These are phyloP conservation scores for Hyles euphorbiae DNA, from an alignment of 1,140 invertebrate genomes.

Conservation along the genomic window DNA sequence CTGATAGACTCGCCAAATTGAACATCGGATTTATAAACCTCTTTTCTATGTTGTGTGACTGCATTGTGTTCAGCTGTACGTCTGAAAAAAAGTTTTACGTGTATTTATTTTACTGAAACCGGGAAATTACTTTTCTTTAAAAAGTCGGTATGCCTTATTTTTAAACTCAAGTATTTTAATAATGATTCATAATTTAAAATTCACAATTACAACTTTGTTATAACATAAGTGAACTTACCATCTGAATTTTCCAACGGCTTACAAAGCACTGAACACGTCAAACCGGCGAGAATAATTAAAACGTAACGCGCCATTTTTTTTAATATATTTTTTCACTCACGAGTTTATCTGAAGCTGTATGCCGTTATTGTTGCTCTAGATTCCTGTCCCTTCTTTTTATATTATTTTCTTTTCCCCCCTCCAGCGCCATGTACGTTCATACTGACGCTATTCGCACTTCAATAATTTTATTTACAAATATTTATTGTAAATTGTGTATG, in stretches of 20 bases:
- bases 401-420: constrained; percentile 1
- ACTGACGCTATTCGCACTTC: constrained; percentile 17
- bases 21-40: constrained; percentile 47
- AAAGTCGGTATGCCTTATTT: no score
- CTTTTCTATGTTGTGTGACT: constrained; percentile 33
- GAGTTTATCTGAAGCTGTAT: not conserved
- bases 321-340: not conserved
- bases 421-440: constrained; percentile 2
- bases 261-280: constrained; percentile 9
- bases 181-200: no score
- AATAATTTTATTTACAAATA: constrained; percentile 20
- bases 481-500: not conserved
- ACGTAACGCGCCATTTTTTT: constrained; percentile 1
- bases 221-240: constrained; percentile 6
- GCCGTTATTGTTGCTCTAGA: not conserved
- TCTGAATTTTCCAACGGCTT: constrained; percentile 10
- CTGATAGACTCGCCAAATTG: constrained; percentile 23
- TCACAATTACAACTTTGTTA: not conserved
- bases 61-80: not conserved
- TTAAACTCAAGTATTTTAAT: no score
- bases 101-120: no score
- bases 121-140: no score
- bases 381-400: constrained; percentile 4
- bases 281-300: constrained; percentile 10
- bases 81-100: constrained; percentile 15